Evolutionary conservation across 2,888 invertebrate species (phyloP).

Genomic region (Elaeidobius kamerunicus): DNA sequence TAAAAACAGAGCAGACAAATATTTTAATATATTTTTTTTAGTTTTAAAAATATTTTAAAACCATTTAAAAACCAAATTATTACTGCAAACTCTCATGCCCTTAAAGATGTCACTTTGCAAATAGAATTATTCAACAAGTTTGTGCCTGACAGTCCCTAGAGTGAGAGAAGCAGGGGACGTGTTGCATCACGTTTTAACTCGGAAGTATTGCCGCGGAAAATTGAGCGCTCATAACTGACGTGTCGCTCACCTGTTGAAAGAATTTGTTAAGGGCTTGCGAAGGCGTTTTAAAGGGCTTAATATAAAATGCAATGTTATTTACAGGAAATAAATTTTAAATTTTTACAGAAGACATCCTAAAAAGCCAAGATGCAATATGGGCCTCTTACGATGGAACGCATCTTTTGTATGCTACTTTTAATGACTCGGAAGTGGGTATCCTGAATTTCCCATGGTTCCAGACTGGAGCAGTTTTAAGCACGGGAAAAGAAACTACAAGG

Average conservation of each 20-base stretch:
- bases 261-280: too few species aligned
- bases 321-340: neutral
- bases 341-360: slow-evolving; percentile 80
- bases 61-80: too few species aligned
- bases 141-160: too few species aligned
- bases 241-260: slow-evolving; percentile 18
- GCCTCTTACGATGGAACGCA: slow-evolving; percentile 77
- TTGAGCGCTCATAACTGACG: slow-evolving; percentile 13
- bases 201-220: slow-evolving; percentile 18
- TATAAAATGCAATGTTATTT: too few species aligned
- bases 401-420: slow-evolving; percentile 83
- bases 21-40: too few species aligned
- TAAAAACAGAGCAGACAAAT: too few species aligned
- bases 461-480: slow-evolving; percentile 59
- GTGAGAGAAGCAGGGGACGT: slow-evolving; percentile 15
- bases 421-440: slow-evolving; percentile 75
- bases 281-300: too few species aligned
- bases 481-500: slow-evolving; percentile 54
- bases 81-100: too few species aligned
- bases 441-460: slow-evolving; percentile 82
- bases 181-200: slow-evolving; percentile 23
- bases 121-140: too few species aligned
- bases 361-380: slow-evolving; percentile 82
- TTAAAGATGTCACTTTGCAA: too few species aligned
- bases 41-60: too few species aligned